A percentile compares a stretch with the other conserved stretches of the same genome.
These are phyloP conservation scores for Cassiopea xamachana DNA, from an alignment of 30 jellyfish, hydroid and myxozoan species.

Conservation along the genomic window DNA sequence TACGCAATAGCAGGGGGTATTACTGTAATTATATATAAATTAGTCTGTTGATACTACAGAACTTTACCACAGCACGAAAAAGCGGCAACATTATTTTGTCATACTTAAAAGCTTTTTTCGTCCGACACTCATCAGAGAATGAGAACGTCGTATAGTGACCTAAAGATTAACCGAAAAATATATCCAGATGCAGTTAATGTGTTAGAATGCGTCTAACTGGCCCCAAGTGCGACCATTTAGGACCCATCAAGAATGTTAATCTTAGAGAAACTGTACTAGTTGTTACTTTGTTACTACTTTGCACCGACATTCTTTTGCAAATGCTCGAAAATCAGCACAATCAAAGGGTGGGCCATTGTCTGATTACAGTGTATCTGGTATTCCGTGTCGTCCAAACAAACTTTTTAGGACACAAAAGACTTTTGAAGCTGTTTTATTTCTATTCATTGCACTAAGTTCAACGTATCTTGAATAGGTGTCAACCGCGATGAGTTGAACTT, in stretches of 20 bases:
- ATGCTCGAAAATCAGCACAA: slow-evolving; percentile 15
- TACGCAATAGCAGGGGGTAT: too few species aligned
- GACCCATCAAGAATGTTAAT: neutral
- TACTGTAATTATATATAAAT: too few species aligned
- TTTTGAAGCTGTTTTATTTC: slow-evolving; percentile 14
- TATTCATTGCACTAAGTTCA: slow-evolving; percentile 54
- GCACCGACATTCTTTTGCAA: slow-evolving; percentile 50
- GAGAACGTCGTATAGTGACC: too few species aligned
- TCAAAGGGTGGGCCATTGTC: slow-evolving; percentile 61
- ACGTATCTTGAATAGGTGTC: slow-evolving; percentile 36
- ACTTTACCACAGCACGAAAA: too few species aligned
- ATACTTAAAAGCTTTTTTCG: too few species aligned
- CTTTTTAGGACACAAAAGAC: slow-evolving; percentile 20
- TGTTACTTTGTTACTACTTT: slow-evolving; percentile 7
- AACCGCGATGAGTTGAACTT: slow-evolving; percentile 29
- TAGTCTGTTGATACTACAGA: too few species aligned
- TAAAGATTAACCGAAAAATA: too few species aligned
- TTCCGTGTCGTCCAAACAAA: slow-evolving; percentile 54
- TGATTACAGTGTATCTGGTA: slow-evolving; percentile 51
- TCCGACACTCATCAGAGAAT: too few species aligned
- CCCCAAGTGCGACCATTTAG: too few species aligned
- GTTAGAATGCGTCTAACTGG: too few species aligned
- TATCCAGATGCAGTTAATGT: too few species aligned
- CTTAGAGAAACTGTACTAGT: slow-evolving; percentile 46
- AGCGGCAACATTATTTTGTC: too few species aligned